Conservation (phyloP, 2,888 invertebrate genomes). For the Mesorhabditis sp. region DNA sequence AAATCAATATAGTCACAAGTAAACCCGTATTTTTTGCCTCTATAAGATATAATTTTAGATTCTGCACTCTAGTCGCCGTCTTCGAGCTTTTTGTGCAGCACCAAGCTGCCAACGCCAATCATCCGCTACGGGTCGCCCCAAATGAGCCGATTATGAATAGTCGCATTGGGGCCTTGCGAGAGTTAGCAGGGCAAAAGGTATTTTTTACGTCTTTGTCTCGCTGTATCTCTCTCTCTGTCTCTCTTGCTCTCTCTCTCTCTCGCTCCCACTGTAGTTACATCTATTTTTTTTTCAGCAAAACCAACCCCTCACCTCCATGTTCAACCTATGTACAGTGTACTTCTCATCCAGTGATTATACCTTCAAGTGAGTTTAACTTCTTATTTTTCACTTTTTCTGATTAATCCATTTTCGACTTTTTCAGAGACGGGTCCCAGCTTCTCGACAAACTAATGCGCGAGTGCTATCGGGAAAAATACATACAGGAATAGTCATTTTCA, state of each 20-base stretch:
- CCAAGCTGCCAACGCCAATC: constrained; percentile 23
- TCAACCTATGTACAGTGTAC: constrained; percentile 32
- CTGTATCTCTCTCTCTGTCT: background rate
- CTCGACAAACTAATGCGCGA: too few species aligned
- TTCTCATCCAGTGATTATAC: constrained; percentile 20
- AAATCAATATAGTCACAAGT: constrained; percentile 33
- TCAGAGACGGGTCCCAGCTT: too few species aligned
- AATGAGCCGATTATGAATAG: constrained; percentile 43
- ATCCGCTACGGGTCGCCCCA: constrained; percentile 15
- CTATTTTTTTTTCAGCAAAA: constrained; percentile 22
- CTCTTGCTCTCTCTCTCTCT: background rate
- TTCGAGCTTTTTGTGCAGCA: constrained; percentile 43
- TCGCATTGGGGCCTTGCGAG: constrained; percentile 41
- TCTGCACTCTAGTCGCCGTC: constrained; percentile 41
- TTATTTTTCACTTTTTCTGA: too few species aligned
- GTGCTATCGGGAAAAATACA: too few species aligned
- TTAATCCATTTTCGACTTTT: too few species aligned
- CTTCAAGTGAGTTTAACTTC: background rate
- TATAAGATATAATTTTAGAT: constrained; percentile 25
- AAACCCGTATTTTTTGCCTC: constrained; percentile 7
- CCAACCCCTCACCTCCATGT: constrained; percentile 25
- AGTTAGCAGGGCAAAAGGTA: constrained; percentile 34
- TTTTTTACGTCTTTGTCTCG: background rate
- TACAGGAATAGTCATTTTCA: too few species aligned
- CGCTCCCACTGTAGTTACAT: background rate